Evolutionary conservation across 2,888 invertebrate species (phyloP).

Genomic region (Polydrusus pterygomalis): DNA sequence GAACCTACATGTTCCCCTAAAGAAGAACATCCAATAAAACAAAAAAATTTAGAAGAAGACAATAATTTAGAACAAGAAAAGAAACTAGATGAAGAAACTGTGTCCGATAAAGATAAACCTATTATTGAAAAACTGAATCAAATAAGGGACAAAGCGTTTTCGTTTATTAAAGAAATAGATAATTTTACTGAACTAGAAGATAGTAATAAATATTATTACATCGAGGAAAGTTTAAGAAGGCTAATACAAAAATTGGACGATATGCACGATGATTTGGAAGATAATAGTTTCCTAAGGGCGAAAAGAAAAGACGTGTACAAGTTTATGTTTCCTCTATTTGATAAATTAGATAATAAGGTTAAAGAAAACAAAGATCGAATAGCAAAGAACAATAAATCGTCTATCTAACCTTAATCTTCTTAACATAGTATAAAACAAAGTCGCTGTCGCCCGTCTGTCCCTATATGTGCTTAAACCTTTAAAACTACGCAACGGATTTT

Average conservation of each 20-base stretch:
- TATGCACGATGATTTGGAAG: conserved; percentile 22
- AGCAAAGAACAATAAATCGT: not conserved
- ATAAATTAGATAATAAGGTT: conserved; percentile 38
- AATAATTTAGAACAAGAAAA: not conserved
- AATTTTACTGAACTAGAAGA: conserved; percentile 29
- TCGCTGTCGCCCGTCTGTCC: too few species aligned
- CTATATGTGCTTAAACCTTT: too few species aligned
- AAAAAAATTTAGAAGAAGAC: too few species aligned
- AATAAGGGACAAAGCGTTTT: conserved; percentile 21
- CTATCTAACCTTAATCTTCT: too few species aligned
- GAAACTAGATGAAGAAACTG: too few species aligned
- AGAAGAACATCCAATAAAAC: not conserved
- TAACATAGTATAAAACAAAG: too few species aligned
- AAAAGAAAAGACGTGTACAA: conserved; percentile 36
- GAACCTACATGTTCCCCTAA: not conserved
- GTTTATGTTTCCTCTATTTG: conserved; percentile 40
- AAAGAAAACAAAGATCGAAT: conserved; percentile 14
- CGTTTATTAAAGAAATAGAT: conserved; percentile 24
- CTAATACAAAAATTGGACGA: conserved; percentile 35
- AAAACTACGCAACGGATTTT: too few species aligned
- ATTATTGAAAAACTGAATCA: not conserved
- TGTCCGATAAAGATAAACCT: not conserved
- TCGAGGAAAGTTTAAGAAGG: conserved; percentile 47
- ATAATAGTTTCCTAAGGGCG: conserved; percentile 10
- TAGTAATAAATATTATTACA: conserved; percentile 41